Base-by-base conservation (phyloP, 2,797 vertebrate species). In the Hydrocynus forskahlii region DNA sequence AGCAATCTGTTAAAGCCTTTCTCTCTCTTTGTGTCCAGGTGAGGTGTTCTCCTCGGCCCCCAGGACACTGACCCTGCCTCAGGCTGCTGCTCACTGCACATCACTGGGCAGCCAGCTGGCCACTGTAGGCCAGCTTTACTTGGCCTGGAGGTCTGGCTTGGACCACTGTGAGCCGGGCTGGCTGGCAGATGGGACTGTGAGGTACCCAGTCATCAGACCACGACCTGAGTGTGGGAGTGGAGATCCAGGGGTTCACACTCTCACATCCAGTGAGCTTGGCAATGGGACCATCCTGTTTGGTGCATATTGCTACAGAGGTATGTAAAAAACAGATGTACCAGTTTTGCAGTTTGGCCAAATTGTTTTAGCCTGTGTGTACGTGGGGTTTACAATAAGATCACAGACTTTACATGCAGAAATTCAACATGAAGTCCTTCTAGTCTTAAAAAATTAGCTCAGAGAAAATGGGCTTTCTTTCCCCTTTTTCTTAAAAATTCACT, bases 291-390 rank as follows among this genome's bases (percentile, higher is more conserved):
- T 85, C 0, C 92, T 90, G 0, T 98, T 96, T 16, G 95, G 96
- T 0, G 95, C 95, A 1, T 99, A 97, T 88, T 99, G 98, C 92
- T 97, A 95, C 86, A 94, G 94, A 95, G 97, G 97, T 98, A 87
- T 35, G 74, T 23, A 43, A 5, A n/a, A 29, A 54, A 29, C 1
- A 29, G 29, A 29, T n/a, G 12, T 48, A 29, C 29, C 6, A 38
- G 1, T 13, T n/a, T 23, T 23, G 10, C 4, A 13, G 1, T 69
- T 45, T 50, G 13, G 13, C 21, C 43, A 48, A 19, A 54, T 4
- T 29, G 23, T 55, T 19, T 52, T 72, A 55, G 8, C 45, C 48
- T 4, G 21, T 21, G 14, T 16, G 21, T 16, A 29, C 8, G 21
- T 66, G 5, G 5, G 4, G 10, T 23, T 48, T 68, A n/a, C 10